A percentile compares a stretch with the other conserved stretches of the same genome.
phyloP scores from a whole-genome alignment of 2,797 vertebrate genomes.

The Petrocephalus schoutedeni region DNA sequence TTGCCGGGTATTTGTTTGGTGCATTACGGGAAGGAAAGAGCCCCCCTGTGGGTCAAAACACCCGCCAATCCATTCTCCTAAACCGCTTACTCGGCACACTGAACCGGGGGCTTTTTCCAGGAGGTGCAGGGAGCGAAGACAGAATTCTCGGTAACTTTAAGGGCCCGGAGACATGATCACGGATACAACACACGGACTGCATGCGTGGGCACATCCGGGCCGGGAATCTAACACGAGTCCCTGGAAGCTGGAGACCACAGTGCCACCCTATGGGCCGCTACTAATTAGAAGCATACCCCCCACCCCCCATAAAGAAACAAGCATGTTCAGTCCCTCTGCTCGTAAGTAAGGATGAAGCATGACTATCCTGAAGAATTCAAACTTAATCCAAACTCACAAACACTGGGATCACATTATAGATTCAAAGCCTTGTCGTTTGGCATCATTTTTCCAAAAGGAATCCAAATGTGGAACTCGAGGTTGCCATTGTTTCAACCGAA shows the following conservation, averaged over 20 bases:
- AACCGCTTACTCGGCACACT: not conserved
- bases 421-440: constrained; percentile 1
- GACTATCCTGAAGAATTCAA: constrained; percentile 2
- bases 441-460: not conserved
- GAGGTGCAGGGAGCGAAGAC: not conserved
- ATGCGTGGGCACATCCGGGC: not conserved
- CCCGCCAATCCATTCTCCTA: constrained; percentile 5
- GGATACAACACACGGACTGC: not conserved
- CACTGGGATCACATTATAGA: not conserved
- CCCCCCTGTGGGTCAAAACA: not conserved
- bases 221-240: not conserved
- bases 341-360: not conserved
- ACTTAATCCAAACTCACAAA: constrained; percentile 5
- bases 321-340: not conserved
- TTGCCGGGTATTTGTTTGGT: not conserved
- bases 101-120: not conserved
- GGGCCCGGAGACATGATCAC: not conserved
- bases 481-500: not conserved
- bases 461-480: not conserved
- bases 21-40: not conserved
- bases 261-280: not conserved
- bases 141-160: not conserved
- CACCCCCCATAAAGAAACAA: not conserved
- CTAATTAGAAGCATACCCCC: not conserved
- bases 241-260: not conserved